A percentile compares a stretch with the other conserved stretches of the same genome.
Evolutionary conservation across 2,113 vertebrate genomes (phyloP).

Genomic region (Chamaetylas fuelleborni): DNA sequence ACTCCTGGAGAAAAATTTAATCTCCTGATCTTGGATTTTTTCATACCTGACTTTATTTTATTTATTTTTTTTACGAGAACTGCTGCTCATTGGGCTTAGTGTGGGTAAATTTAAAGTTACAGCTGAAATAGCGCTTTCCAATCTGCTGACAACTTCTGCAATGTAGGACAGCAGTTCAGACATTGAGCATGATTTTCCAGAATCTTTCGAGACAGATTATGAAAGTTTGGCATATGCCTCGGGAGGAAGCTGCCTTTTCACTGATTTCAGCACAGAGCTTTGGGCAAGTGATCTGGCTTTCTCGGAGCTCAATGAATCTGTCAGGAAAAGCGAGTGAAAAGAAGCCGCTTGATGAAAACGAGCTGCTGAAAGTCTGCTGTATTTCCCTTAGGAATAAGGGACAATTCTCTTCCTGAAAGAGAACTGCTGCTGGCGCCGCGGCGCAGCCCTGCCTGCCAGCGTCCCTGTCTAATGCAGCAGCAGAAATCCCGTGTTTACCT

Average conservation of each 20-base stretch:
- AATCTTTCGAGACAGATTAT: background rate
- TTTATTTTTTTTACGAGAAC: background rate
- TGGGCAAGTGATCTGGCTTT: background rate
- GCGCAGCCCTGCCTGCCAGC: background rate
- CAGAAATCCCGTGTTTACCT: background rate
- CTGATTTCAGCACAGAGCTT: background rate
- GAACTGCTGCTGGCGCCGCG: background rate
- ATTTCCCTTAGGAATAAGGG: background rate
- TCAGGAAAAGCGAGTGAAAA: background rate
- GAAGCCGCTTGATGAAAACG: background rate
- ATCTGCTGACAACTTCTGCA: background rate
- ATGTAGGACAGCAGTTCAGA: background rate
- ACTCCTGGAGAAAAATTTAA: background rate
- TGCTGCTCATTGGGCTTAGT: background rate
- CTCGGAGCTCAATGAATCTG: background rate
- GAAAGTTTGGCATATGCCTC: background rate
- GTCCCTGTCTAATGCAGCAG: background rate
- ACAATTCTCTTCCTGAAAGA: fast-evolving
- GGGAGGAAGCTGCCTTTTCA: background rate
- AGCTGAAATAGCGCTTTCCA: background rate
- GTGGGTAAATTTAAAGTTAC: background rate
- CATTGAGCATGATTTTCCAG: background rate
- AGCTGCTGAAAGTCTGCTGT: background rate
- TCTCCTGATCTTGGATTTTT: background rate
- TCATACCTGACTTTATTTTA: background rate